Percentiles rank a stretch among this genome's conserved stretches.
These are phyloP conservation scores for Cynopterus brachyotis DNA, from an alignment of 2,113 vertebrate genomes.

Conservation along the genomic window DNA sequence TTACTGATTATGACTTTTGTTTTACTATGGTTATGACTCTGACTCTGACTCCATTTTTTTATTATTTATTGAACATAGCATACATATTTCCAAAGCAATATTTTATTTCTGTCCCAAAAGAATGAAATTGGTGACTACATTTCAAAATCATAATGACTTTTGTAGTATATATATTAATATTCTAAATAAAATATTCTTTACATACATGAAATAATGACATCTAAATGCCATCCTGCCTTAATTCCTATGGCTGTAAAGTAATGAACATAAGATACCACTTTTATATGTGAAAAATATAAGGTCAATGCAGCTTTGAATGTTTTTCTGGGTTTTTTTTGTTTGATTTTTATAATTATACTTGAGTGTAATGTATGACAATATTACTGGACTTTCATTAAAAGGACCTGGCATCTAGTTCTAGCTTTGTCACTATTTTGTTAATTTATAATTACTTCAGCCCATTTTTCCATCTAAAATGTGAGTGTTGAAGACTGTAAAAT, in stretches of 20 bases:
- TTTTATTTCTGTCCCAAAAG: slow-evolving; percentile 26
- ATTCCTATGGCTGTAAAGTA: neutral
- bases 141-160: neutral
- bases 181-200: neutral
- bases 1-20: neutral
- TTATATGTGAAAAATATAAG: neutral
- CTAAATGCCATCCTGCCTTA: neutral
- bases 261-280: neutral
- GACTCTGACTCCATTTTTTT: neutral
- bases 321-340: neutral
- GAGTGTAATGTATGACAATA: neutral
- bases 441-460: neutral
- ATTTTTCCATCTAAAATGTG: neutral
- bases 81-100: neutral
- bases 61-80: neutral
- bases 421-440: neutral
- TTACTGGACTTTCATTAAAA: neutral
- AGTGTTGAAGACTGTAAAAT: neutral
- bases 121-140: neutral
- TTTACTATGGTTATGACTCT: neutral
- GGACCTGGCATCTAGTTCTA: neutral
- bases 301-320: neutral
- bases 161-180: neutral
- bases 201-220: neutral
- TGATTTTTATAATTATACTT: neutral